Evolutionary conservation across 2,113 vertebrate species (phyloP), one percentile per base, ranked within the genome.

Genomic region (Phylloscopus trochilus): DNA sequence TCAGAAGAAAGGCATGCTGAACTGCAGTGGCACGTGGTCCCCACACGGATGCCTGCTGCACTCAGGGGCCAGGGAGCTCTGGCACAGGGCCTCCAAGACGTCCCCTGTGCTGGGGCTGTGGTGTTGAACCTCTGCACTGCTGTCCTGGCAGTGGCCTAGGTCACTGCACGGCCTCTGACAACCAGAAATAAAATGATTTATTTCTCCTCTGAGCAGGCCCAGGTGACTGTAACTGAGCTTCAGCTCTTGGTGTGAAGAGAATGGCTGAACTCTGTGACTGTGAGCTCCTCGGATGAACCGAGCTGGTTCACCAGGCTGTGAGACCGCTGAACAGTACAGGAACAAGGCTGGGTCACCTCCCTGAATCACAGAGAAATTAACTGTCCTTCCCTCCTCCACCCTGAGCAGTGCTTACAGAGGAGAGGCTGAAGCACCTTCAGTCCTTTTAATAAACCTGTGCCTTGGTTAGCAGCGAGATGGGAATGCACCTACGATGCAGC

Each of bases 251-350:
- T 0, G 5, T 82, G 39, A 78, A 67, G 33, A 58, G 43, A 70
- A 79, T 4, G 15, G 28, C 75, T 82, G 79, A 37, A 55, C 21
- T 83, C 55, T 68, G 44, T 20, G 44, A 59, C 62, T 52, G 9
- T 41, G 35, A 2, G 3, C 33, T 80, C 44, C 75, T 44, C 0
- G 0, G 22, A 68, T 10, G 20, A 62, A 49, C 33, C 7, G 12
- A 85, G 47, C 26, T 67, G 17, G 7, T 30, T 74, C 52, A 67
- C 17, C n/a, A 62, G 49, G 59, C 77, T 35, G 53, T 87, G n/a
- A 51, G n/a, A 94, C 23, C 1, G 1, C 44, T 47, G 21, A 52
- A 59, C 53, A 19, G 31, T 13, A 59, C 8, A 26, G 39, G 39
- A 92, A 90, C 53, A 76, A 69, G 22, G 31, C 49, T 44, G 39